phyloP scores from a whole-genome alignment of 2,113 vertebrate species.

The Dendropsophus ebraccatus region DNA sequence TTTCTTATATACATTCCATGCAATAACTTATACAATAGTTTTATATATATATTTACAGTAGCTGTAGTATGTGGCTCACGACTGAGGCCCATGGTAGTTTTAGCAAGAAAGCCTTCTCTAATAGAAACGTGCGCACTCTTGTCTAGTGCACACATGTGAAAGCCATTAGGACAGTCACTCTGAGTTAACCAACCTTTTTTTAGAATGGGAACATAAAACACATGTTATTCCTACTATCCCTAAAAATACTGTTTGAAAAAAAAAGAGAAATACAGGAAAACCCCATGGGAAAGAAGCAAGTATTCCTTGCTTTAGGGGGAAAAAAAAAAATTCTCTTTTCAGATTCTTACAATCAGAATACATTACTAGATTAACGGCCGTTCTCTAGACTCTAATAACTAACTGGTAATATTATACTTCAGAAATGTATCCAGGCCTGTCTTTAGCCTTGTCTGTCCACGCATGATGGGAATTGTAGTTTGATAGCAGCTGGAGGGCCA shows the following conservation, averaged over 20 bases:
- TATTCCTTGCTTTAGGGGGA: too few species aligned
- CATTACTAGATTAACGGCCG: too few species aligned
- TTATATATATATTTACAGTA: not conserved
- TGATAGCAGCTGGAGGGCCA: too few species aligned
- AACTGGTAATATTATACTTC: too few species aligned
- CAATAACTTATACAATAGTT: not conserved
- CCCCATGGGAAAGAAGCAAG: too few species aligned
- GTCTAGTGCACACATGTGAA: not conserved
- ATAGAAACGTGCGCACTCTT: not conserved
- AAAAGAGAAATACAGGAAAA: not conserved
- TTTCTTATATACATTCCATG: not conserved
- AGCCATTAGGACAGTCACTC: not conserved
- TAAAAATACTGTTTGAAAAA: not conserved
- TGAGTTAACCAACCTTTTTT: not conserved
- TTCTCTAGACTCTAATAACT: too few species aligned
- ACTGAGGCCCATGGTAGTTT: not conserved
- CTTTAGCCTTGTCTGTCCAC: too few species aligned
- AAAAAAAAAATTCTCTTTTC: too few species aligned
- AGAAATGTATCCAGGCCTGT: too few species aligned
- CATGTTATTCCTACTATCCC: not conserved
- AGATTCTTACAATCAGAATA: too few species aligned
- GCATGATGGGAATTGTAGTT: too few species aligned
- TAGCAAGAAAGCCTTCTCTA: not conserved
- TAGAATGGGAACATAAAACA: not conserved
- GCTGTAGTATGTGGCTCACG: not conserved